Percentiles rank a stretch among this genome's conserved stretches.
These are phyloP conservation scores for Indicator maculatus DNA, from an alignment of 2,113 vertebrate species.

Conservation along the genomic window DNA sequence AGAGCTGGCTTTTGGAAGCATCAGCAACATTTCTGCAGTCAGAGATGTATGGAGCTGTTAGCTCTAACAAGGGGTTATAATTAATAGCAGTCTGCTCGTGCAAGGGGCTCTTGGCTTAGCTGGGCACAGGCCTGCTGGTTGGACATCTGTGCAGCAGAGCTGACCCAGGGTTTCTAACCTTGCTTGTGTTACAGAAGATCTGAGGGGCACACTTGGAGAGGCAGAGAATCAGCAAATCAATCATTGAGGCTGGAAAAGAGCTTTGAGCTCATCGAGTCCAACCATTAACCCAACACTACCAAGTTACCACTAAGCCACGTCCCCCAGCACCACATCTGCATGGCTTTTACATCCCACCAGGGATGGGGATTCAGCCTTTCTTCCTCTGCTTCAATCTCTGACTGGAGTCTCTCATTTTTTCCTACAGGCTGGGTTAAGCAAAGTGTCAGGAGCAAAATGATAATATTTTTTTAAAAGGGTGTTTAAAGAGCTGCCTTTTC, in stretches of 20 bases:
- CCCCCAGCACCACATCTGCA: too few species aligned
- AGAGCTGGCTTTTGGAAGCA: background rate
- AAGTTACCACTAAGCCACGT: too few species aligned
- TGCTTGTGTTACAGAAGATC: background rate
- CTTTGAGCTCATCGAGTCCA: too few species aligned
- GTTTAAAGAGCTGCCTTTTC: background rate
- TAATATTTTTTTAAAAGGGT: background rate
- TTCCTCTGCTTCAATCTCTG: background rate
- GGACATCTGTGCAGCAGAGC: slow-evolving; percentile 36
- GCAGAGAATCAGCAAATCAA: background rate
- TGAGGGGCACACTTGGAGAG: background rate
- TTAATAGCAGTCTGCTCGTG: background rate
- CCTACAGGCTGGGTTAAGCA: background rate
- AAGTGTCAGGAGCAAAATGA: background rate
- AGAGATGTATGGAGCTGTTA: background rate
- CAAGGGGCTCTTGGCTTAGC: background rate
- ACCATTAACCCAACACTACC: too few species aligned
- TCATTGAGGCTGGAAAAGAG: too few species aligned
- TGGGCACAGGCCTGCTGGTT: background rate
- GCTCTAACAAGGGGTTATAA: background rate
- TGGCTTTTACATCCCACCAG: too few species aligned
- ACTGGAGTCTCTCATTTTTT: background rate
- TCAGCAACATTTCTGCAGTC: background rate
- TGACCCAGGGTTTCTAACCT: background rate
- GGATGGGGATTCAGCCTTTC: background rate